A percentile compares a stretch with the other conserved stretches of the same genome.
These are phyloP conservation scores for Ips typographus DNA, from an alignment of 1,140 invertebrate genomes.

Conservation along the genomic window DNA sequence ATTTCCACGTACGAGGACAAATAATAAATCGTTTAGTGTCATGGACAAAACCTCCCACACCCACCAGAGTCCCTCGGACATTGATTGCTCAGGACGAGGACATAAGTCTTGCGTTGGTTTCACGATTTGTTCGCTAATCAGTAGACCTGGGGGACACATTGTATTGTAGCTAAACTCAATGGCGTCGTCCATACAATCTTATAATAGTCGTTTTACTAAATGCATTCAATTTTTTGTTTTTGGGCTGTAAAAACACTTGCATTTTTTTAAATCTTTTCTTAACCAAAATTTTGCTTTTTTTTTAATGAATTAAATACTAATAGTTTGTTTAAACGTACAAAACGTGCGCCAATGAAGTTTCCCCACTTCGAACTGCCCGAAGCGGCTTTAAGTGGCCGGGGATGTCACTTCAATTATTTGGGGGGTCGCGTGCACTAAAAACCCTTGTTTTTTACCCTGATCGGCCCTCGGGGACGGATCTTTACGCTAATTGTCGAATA, in stretches of 20 bases:
- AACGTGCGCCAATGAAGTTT: too few species aligned
- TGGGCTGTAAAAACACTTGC: neutral
- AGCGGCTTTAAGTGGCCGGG: constrained; percentile 39
- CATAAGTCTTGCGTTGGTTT: constrained; percentile 45
- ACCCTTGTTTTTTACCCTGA: constrained; percentile 35
- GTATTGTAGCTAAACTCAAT: constrained; percentile 38
- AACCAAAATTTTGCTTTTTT: too few species aligned
- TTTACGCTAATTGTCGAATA: constrained; percentile 42
- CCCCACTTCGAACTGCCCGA: neutral
- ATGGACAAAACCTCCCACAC: constrained; percentile 36
- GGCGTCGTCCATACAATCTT: neutral
- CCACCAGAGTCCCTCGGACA: constrained; percentile 39
- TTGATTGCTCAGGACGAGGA: constrained; percentile 46
- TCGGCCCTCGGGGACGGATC: constrained; percentile 37
- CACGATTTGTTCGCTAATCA: constrained; percentile 49
- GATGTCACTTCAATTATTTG: constrained; percentile 38
- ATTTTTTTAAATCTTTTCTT: neutral
- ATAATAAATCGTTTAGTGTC: constrained; percentile 48
- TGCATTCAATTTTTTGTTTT: neutral
- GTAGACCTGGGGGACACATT: constrained; percentile 43
- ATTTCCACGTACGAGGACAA: too few species aligned
- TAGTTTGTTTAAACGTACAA: too few species aligned
- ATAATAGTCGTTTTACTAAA: neutral
- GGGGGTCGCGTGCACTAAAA: constrained; percentile 28
- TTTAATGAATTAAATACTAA: too few species aligned